Conservation (phyloP, 2,797 vertebrate species). For the Graptemys geographica region DNA sequence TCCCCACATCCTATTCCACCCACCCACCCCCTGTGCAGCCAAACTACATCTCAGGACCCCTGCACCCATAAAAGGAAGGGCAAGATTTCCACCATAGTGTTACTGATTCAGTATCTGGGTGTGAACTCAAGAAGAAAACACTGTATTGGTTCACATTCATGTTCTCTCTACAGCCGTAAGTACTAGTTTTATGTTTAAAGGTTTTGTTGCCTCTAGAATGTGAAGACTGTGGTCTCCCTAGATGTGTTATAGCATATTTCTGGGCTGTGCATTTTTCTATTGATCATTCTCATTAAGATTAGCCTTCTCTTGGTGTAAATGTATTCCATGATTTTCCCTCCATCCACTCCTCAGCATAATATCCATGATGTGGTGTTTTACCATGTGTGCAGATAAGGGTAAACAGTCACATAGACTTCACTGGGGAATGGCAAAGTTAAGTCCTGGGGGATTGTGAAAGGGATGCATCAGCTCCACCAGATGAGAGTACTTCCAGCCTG, state of each 20-base stretch:
- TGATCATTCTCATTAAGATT: slow-evolving; percentile 21
- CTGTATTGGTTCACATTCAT: not conserved
- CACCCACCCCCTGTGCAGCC: accelerated
- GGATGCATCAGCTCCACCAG: slow-evolving; percentile 28
- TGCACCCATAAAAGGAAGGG: accelerated
- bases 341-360: not conserved
- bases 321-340: not conserved
- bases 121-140: not conserved
- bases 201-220: not conserved
- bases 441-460: not conserved
- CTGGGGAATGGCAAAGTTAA: not conserved
- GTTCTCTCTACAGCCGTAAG: slow-evolving; percentile 1
- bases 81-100: not conserved
- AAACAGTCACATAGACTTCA: not conserved
- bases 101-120: not conserved
- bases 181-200: not conserved
- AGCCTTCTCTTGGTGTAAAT: not conserved
- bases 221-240: not conserved
- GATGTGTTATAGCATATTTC: not conserved
- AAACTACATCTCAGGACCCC: not conserved
- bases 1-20: not conserved
- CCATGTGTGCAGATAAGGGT: not conserved
- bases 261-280: not conserved
- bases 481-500: slow-evolving; percentile 15
- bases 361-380: not conserved